A percentile compares a stretch with the other conserved stretches of the same genome.
These are phyloP conservation scores for Smutsia gigantea DNA, from an alignment of 2,797 vertebrate genomes.

Conservation along the genomic window DNA sequence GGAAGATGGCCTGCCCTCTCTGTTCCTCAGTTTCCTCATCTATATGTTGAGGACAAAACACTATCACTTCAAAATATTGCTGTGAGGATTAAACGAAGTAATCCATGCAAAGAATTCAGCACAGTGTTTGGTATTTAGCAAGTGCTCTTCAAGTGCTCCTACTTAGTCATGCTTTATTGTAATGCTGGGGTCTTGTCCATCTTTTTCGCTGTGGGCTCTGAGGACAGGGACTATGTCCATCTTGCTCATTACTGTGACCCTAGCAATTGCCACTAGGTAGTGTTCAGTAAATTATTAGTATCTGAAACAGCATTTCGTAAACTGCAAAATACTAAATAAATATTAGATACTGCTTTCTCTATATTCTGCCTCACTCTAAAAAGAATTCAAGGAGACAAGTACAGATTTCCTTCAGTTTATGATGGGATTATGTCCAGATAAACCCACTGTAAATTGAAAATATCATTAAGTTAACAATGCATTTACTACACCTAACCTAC, in stretches of 20 bases:
- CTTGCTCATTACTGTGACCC: neutral
- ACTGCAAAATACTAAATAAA: neutral
- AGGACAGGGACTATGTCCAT: neutral
- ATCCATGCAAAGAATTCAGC: neutral
- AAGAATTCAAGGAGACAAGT: conserved; percentile 5
- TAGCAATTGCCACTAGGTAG: neutral
- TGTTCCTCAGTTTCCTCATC: neutral
- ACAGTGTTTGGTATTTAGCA: neutral
- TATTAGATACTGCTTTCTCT: neutral
- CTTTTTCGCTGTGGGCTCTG: neutral
- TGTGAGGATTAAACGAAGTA: neutral
- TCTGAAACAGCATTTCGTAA: neutral
- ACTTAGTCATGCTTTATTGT: neutral
- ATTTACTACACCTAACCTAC: neutral
- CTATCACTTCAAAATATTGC: neutral
- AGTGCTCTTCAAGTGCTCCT: neutral
- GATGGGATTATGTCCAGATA: neutral
- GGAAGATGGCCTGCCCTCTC: neutral
- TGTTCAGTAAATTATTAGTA: conserved; percentile 2
- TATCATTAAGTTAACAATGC: neutral
- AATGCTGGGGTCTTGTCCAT: neutral
- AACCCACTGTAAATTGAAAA: neutral
- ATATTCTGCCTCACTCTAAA: neutral
- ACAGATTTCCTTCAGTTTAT: neutral
- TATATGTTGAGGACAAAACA: neutral